Conservation (phyloP, 2,113 vertebrate species). For the Pterocles gutturalis region DNA sequence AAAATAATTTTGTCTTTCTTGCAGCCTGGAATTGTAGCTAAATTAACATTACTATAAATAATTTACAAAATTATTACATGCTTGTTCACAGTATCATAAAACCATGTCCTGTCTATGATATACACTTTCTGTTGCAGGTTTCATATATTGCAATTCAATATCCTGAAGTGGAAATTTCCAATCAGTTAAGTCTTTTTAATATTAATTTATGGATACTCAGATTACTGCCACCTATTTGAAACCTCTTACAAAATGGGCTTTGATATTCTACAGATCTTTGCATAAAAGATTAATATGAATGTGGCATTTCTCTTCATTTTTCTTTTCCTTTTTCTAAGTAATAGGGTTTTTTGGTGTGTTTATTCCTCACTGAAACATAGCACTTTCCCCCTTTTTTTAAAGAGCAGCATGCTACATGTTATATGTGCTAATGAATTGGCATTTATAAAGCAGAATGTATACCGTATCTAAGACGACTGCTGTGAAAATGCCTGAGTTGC, state of each 20-base stretch:
- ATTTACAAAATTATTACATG: not conserved
- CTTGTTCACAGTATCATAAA: not conserved
- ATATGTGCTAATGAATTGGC: constrained; percentile 44
- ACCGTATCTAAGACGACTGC: constrained; percentile 57
- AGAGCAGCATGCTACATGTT: constrained; percentile 21
- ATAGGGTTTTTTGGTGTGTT: not conserved
- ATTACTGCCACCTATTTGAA: not conserved
- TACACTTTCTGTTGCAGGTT: not conserved
- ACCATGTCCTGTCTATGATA: not conserved
- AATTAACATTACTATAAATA: not conserved
- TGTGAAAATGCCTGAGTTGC: constrained; percentile 65
- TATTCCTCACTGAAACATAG: not conserved
- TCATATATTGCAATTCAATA: not conserved
- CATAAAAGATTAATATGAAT: not conserved
- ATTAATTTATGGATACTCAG: not conserved
- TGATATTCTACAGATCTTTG: not conserved
- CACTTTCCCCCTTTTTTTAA: not conserved
- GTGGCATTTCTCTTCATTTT: not conserved
- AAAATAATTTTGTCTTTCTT: not conserved
- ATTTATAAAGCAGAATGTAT: constrained; percentile 55
- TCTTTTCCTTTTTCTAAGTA: not conserved
- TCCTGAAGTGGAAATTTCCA: constrained; percentile 7
- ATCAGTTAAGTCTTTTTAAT: not conserved
- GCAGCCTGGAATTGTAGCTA: not conserved
- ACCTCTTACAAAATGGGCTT: not conserved